Base-by-base conservation (phyloP, 1,140 invertebrate genomes). In the Neodiprion pinetum region DNA sequence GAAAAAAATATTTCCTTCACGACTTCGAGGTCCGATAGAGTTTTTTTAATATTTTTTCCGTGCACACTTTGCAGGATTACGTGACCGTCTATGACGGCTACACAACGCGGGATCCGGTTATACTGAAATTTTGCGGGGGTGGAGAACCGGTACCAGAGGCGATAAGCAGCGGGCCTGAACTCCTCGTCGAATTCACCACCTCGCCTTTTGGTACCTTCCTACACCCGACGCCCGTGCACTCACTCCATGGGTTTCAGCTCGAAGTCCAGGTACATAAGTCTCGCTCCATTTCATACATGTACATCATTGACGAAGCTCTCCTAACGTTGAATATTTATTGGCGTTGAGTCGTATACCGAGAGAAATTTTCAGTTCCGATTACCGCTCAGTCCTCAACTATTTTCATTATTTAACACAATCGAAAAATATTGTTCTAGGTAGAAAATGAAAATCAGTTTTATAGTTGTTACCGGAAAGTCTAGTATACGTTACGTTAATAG, bases 81-180 rank as follows among this genome's bases (percentile, higher is more conserved):
- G 94, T 97, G 72, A 96, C 95, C 7, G 93, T 97, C 49, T 97
- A 97, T 88, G 96, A 97, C 83, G 95, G 96, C 53, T 96, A 96
- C 81, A 96, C 95, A 72, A 96, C 95, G 8, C 90, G 95, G 78
- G 95, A 96, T 86, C 95, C 96, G 7, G 92, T 96, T 74, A 93
- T 97, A 77, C 88, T 97, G 75, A 96, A 95, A 87, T 96, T 97
- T 85, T 98, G 96, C 82, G 96, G 96, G 1, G 92, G 91, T n/a
- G 96, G 95, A 53, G 93, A 95, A 79, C 90, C 94, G 0, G 93
- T 97, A 48, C 95, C 96, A 1, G 92, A 94, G 81, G 92, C 94
- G 14, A 92, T 94, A 74, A 96, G 95, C 72, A 96, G 95, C 82
- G 95, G 95, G 0, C 93, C 95, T 61, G 95, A 97, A 84, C 90